Evolutionary conservation across 2,888 invertebrate species (phyloP).

Genomic region (Pecten maximus): DNA sequence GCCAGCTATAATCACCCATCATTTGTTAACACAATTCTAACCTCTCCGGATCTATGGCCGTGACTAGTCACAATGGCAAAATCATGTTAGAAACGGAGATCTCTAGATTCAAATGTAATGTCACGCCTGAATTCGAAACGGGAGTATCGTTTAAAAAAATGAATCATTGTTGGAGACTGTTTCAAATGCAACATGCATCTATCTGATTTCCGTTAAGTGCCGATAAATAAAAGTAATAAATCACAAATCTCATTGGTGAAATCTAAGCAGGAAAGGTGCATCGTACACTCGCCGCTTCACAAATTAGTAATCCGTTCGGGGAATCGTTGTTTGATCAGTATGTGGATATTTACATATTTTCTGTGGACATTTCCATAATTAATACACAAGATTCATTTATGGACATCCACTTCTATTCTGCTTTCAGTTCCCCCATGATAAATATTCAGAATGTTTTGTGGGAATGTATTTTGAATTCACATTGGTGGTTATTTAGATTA

Average conservation of each 20-base stretch:
- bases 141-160: constrained; percentile 4
- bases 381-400: neutral
- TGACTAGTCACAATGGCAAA: neutral
- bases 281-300: neutral
- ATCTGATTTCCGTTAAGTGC: neutral
- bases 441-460: too few species aligned
- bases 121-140: neutral
- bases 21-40: neutral
- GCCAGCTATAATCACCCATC: neutral
- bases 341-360: neutral
- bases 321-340: neutral
- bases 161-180: neutral
- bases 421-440: neutral
- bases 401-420: neutral
- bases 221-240: neutral
- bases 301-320: neutral
- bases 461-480: too few species aligned
- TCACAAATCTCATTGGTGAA: neutral
- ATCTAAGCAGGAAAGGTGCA: neutral
- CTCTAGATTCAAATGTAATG: neutral
- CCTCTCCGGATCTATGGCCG: neutral
- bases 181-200: neutral
- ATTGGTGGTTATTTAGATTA: too few species aligned
- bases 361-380: neutral
- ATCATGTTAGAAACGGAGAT: neutral